Conservation (phyloP, 2,797 vertebrate genomes). For the Labroides dimidiatus region DNA sequence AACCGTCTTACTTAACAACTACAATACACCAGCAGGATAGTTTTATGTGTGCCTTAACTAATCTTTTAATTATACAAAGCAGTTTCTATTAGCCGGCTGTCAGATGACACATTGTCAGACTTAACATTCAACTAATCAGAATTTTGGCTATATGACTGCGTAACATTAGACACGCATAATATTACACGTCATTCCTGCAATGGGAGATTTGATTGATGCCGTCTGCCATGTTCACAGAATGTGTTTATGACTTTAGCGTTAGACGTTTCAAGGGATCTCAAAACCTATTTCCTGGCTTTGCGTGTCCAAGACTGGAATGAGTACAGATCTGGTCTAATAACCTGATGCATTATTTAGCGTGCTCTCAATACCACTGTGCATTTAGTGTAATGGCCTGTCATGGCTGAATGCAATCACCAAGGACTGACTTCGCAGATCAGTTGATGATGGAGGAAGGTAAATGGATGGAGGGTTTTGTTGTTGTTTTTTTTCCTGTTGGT, state of each 20-base stretch:
- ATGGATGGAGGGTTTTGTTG: constrained; percentile 1
- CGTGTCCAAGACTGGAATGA: constrained; percentile 54
- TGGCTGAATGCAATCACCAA: constrained; percentile 65
- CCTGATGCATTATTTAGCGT: constrained; percentile 80
- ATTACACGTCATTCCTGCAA: constrained; percentile 26
- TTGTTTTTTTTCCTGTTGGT: constrained; percentile 49
- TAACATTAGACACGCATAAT: constrained; percentile 33
- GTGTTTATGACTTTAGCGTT: constrained; percentile 44
- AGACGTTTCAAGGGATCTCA: constrained; percentile 32
- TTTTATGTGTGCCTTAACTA: constrained; percentile 10
- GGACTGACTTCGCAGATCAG: constrained; percentile 66
- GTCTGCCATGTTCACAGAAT: constrained; percentile 2
- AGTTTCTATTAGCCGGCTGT: not conserved
- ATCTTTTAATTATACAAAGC: constrained; percentile 10
- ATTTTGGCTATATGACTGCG: constrained; percentile 24
- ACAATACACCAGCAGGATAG: not conserved
- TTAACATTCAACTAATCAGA: constrained; percentile 33
- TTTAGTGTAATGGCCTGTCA: constrained; percentile 80
- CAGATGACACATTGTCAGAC: not conserved
- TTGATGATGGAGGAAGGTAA: constrained; percentile 61
- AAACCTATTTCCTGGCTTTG: constrained; percentile 41
- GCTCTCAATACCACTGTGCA: constrained; percentile 70
- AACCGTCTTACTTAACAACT: not conserved
- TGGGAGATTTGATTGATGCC: constrained; percentile 53
- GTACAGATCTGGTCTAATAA: constrained; percentile 79